These are phyloP conservation scores for Bombus vancouverensis DNA, from an alignment of 1,140 invertebrate species.

Conservation along the genomic window DNA sequence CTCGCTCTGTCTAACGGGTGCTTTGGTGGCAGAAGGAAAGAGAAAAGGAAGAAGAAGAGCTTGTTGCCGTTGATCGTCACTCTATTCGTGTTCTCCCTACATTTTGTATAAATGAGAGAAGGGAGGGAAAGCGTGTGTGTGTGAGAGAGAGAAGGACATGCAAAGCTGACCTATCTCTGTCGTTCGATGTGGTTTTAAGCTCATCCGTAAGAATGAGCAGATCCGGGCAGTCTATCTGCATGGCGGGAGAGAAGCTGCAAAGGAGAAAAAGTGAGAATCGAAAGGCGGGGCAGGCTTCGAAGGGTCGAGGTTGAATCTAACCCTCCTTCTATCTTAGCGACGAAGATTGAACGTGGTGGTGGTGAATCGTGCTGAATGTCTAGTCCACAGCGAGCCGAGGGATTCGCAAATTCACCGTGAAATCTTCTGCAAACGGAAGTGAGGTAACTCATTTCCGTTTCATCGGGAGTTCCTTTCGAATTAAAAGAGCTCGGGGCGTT, in stretches of 20 bases:
- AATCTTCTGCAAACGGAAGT: constrained; percentile 73
- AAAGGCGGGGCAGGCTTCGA: not conserved
- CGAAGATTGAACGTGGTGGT: constrained; percentile 54
- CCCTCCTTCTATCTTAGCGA: not conserved
- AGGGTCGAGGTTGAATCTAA: not conserved
- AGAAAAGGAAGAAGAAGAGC: no score
- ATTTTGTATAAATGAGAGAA: no score
- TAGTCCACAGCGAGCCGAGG: constrained; percentile 25
- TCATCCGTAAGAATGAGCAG: no score
- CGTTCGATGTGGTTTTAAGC: no score
- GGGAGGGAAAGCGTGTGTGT: no score
- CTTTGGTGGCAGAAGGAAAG: no score
- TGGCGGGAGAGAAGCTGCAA: not conserved
- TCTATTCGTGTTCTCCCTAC: no score
- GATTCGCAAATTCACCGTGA: constrained; percentile 69
- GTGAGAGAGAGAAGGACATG: no score
- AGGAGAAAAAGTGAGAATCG: not conserved
- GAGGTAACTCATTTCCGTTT: constrained; percentile 75
- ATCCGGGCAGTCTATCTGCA: no score
- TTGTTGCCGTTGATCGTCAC: no score
- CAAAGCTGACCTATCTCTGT: no score
- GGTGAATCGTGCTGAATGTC: constrained; percentile 55
- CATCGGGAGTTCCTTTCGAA: constrained; percentile 60
- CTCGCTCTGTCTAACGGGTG: no score
- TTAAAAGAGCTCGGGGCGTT: constrained; percentile 61